Evolutionary conservation across 1,140 invertebrate genomes (phyloP), one percentile per base, ranked within the genome.

Genomic region (Neuroterus valhalla): DNA sequence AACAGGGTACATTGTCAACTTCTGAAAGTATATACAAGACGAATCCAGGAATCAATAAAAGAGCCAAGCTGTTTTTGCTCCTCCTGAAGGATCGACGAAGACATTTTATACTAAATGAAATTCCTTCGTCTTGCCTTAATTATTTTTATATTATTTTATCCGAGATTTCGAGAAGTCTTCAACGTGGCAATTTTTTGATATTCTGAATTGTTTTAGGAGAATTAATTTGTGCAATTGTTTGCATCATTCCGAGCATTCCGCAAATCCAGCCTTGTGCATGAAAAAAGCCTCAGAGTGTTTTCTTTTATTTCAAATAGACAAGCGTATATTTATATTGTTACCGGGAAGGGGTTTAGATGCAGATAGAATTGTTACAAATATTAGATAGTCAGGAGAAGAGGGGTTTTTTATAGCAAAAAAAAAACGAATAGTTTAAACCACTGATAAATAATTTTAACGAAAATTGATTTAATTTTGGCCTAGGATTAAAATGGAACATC

Each of bases 1-100:
- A 38, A 38, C 78, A 92, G 91, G 78, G 91, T 91, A 43, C 92
- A 92, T 85, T 90, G 92, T 78, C 92, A 92, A 83, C 78, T 92
- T 31, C 82, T 93, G 71, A 91, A 91, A 81, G 90, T 92, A 8
- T 92, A 91, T 74, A 91, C 91, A 75, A 89, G 91, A 68, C 87
- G 91, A 12, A 82, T 81, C 76, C 73, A 76, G 50, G 76, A 78
- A 68, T 70, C 74, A 44, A 67, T 78, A 45, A 76, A 80, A 23
- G 76, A 80, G 48, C 67, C 79, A 21, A 21, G 74, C 23, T 80
- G 79, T 71, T 80, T 76, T 26, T 80, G 79, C 72, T 78, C 55
- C 66, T 38, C 31, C 4, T 38, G 31, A 38, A 38, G 31, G 10
- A 38, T 10, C 10, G 31, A 38, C 31, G 10, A 38, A 8, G 31